Conservation (phyloP, 1,140 invertebrate genomes). For the Stegodyphus dumicola region DNA sequence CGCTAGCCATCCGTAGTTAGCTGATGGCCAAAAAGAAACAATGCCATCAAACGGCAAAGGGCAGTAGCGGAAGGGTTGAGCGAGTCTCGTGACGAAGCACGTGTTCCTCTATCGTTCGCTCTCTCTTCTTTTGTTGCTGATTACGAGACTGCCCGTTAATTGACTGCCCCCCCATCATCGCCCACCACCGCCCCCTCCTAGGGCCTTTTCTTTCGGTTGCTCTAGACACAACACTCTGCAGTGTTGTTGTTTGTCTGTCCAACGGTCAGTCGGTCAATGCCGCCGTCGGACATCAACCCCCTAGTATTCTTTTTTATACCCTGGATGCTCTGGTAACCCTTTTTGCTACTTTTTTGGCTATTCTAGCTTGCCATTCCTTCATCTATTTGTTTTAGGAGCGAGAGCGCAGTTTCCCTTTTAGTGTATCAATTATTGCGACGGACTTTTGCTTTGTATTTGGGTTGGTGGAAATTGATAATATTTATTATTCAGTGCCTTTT, state of each 20-base stretch:
- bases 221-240: constrained; percentile 46
- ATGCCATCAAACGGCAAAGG: constrained; percentile 40
- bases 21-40: constrained; percentile 46
- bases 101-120: constrained; percentile 29
- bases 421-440: too few relatives aligned
- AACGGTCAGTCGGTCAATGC: constrained; percentile 59
- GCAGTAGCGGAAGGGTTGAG: constrained; percentile 50
- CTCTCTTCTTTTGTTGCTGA: constrained; percentile 56
- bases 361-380: neutral
- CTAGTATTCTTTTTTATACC: neutral
- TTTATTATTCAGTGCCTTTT: too few relatives aligned
- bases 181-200: neutral
- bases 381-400: too few relatives aligned
- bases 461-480: too few relatives aligned
- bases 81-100: constrained; percentile 44
- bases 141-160: constrained; percentile 58
- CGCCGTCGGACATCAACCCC: constrained; percentile 51
- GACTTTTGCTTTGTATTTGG: too few relatives aligned
- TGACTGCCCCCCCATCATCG: constrained; percentile 27
- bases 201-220: constrained; percentile 20
- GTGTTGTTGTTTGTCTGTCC: constrained; percentile 43
- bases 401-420: too few relatives aligned
- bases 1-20: constrained; percentile 37
- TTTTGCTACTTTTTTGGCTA: neutral
- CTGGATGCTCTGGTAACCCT: too few relatives aligned